These are phyloP conservation scores for Spodoptera frugiperda DNA, from an alignment of 1,140 invertebrate species.

Conservation along the genomic window DNA sequence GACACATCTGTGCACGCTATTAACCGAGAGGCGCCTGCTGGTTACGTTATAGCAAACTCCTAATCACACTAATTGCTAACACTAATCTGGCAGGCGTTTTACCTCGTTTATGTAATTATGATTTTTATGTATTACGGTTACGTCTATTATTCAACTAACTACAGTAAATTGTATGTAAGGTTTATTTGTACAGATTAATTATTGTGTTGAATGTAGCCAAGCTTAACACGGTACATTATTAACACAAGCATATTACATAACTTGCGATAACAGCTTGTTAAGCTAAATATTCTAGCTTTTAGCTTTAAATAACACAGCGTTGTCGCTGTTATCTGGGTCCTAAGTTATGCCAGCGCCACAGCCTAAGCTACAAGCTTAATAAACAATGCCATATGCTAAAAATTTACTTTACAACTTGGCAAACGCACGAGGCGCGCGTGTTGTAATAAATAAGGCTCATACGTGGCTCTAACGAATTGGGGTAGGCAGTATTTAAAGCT, in stretches of 20 bases:
- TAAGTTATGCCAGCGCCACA: constrained; percentile 22
- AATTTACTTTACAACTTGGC: constrained; percentile 42
- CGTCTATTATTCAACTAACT: background rate
- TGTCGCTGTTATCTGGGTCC: constrained; percentile 2
- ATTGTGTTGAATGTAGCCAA: background rate
- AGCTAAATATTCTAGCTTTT: constrained; percentile 15
- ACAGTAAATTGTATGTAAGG: background rate
- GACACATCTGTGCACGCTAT: constrained; percentile 44
- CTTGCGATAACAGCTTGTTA: constrained; percentile 6
- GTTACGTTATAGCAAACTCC: constrained; percentile 48
- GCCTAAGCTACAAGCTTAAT: constrained; percentile 27
- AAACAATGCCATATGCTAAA: constrained; percentile 36
- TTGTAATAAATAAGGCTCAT: constrained; percentile 39
- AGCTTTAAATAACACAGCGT: constrained; percentile 3
- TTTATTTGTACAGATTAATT: background rate
- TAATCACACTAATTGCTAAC: constrained; percentile 54
- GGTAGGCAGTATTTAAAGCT: constrained; percentile 53
- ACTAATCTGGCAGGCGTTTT: constrained; percentile 51
- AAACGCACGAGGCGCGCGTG: constrained; percentile 37
- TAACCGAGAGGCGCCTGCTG: constrained; percentile 50
- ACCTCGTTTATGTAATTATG: constrained; percentile 41
- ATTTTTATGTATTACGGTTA: constrained; percentile 13
- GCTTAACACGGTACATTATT: background rate
- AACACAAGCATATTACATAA: background rate
- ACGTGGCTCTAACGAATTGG: constrained; percentile 49